These are phyloP conservation scores for Pelagia noctiluca DNA, from an alignment of 30 jellyfish, hydroid and myxozoan species.

Conservation along the genomic window DNA sequence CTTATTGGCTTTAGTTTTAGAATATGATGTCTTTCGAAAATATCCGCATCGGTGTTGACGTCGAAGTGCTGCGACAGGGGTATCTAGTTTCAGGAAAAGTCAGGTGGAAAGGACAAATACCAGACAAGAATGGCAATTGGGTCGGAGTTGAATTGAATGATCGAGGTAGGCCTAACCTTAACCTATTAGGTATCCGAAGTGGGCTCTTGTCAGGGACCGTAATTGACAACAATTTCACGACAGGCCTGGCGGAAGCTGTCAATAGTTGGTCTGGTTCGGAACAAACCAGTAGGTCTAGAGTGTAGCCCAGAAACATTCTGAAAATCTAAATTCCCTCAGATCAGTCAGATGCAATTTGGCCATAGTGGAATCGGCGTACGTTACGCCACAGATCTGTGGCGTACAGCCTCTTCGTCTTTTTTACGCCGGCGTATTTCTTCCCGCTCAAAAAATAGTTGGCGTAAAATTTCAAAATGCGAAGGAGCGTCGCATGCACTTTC, in stretches of 20 bases:
- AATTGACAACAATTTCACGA: not conserved
- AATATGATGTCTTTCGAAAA: slow-evolving; percentile 37
- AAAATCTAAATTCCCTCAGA: not conserved
- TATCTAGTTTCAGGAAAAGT: slow-evolving; percentile 45
- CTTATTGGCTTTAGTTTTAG: not conserved
- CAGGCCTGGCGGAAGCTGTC: not conserved
- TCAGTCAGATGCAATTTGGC: no score
- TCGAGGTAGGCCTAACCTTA: slow-evolving; percentile 1
- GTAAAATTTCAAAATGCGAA: no score
- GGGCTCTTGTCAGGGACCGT: not conserved
- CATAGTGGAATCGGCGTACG: no score
- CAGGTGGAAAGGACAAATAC: slow-evolving; percentile 61
- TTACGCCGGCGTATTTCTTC: no score
- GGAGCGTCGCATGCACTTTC: no score
- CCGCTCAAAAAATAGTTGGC: no score
- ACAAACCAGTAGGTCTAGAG: not conserved
- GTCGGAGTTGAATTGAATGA: slow-evolving; percentile 50
- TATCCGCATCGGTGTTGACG: slow-evolving; percentile 54
- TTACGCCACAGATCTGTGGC: no score
- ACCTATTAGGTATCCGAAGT: not conserved
- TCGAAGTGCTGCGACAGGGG: slow-evolving; percentile 41
- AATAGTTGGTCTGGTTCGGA: not conserved
- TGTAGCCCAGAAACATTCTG: not conserved
- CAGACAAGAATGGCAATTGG: slow-evolving; percentile 59
- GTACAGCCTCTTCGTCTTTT: no score